These are phyloP conservation scores for Eupithecia subumbrata DNA, from an alignment of 2,888 invertebrate species.

Conservation along the genomic window DNA sequence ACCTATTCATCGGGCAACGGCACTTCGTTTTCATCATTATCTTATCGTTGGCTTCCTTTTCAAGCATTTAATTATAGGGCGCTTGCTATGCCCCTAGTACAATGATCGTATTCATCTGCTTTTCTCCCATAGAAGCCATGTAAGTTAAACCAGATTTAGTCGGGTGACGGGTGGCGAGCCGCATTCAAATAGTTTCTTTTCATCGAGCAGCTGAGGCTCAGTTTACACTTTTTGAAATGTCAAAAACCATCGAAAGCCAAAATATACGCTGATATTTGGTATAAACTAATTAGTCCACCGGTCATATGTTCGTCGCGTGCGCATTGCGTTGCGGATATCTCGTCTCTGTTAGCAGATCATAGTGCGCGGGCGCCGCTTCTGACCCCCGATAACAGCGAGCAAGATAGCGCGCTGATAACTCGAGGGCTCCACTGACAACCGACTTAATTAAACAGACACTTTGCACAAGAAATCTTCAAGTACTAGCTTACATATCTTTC, in stretches of 20 bases:
- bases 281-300: constrained; percentile 46
- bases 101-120: background rate
- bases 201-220: background rate
- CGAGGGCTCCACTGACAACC: constrained; percentile 50
- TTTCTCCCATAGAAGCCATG: constrained; percentile 15
- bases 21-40: constrained; percentile 65
- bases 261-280: constrained; percentile 3
- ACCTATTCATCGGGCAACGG: constrained; percentile 64
- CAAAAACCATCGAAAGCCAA: background rate
- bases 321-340: constrained; percentile 60
- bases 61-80: constrained; percentile 61
- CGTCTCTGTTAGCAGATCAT: constrained; percentile 64
- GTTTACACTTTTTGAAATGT: background rate
- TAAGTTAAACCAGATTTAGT: constrained; percentile 8
- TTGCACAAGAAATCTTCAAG: constrained; percentile 17
- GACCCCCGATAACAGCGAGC: constrained; percentile 67
- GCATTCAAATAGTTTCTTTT: background rate
- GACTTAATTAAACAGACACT: constrained; percentile 46
- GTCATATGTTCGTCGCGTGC: constrained; percentile 75
- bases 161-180: background rate
- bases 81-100: constrained; percentile 13
- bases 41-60: constrained; percentile 75
- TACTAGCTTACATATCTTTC: constrained; percentile 1
- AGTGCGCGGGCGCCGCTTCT: constrained; percentile 65
- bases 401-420: constrained; percentile 58